A percentile compares a stretch with the other conserved stretches of the same genome.
These are phyloP conservation scores for Lasioglossum malachurum DNA, from an alignment of 2,888 invertebrate genomes.

Conservation along the genomic window DNA sequence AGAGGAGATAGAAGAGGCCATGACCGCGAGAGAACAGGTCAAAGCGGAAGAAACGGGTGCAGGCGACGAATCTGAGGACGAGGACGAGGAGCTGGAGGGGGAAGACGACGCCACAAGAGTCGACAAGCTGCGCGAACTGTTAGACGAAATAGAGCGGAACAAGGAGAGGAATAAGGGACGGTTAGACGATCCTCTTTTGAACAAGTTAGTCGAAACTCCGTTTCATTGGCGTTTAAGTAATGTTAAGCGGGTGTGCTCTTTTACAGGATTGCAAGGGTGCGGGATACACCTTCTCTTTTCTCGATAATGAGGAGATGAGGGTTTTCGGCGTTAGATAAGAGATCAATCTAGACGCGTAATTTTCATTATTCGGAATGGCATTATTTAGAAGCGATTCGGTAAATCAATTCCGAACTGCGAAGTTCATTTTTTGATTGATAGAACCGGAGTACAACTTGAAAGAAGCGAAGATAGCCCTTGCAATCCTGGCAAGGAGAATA, in stretches of 20 bases:
- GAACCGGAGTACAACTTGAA: too few relatives aligned
- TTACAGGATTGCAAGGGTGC: too few relatives aligned
- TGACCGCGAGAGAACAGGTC: slow-evolving; percentile 14
- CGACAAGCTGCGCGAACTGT: slow-evolving; percentile 80
- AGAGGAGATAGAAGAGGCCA: slow-evolving; percentile 62
- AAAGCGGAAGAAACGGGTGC: slow-evolving; percentile 48
- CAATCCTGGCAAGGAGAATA: too few relatives aligned
- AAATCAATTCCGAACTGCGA: too few relatives aligned
- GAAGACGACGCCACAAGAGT: slow-evolving; percentile 64
- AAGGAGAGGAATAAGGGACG: slow-evolving; percentile 82
- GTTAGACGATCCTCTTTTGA: slow-evolving; percentile 84
- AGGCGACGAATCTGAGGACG: slow-evolving; percentile 56
- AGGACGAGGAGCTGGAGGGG: slow-evolving; percentile 67
- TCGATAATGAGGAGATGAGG: too few relatives aligned
- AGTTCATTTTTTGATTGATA: too few relatives aligned
- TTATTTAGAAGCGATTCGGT: too few relatives aligned
- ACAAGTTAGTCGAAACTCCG: slow-evolving; percentile 73
- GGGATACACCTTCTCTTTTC: too few relatives aligned
- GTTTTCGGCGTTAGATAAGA: too few relatives aligned
- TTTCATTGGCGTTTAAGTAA: background rate
- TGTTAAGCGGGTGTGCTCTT: background rate
- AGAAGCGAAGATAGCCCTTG: too few relatives aligned
- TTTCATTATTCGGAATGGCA: too few relatives aligned
- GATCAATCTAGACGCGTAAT: too few relatives aligned
- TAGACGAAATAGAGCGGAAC: slow-evolving; percentile 83